Evolutionary conservation across 2,888 invertebrate species (phyloP), one percentile per base, ranked within the genome.

Genomic region (Eugnorisma glareosa): DNA sequence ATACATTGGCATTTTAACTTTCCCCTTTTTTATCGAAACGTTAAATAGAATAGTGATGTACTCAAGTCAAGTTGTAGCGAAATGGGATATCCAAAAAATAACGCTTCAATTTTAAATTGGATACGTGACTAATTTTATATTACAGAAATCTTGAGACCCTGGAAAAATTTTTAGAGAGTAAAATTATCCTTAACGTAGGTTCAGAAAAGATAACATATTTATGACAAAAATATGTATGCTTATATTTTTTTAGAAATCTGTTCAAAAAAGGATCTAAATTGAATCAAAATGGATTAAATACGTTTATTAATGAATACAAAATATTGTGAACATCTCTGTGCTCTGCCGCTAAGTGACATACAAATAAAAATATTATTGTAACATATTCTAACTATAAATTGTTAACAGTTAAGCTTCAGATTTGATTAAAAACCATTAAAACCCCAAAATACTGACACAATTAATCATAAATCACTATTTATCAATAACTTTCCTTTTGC

Each of bases 1-100:
- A 79, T 70, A 67, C 70, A 70, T 82, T 75, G 79, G 64, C 83
- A 83, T 83, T 84, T 86, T 75, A 71, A 75, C 86, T 79, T 83
- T 83, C 68, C 37, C 67, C 68, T 75, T 86, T 78, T 79, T 83
- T 83, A 83, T 86, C 59, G 71, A 57, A 82, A 83, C 75, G 73
- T 40, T 48, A 83, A 75, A 79, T 73, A 79, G 64, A 79, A 75
- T 86, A 84, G 84, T 84, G 84, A 69, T 73, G 84, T 79, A 37
- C 66, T 61, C 51, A 24, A 35, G 57, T 21, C 59, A 18, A 69
- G 51, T 74, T 24, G 7, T 51, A 31, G 18, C 13, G 8, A 74
- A 64, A 45, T 57, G 45, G 57, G 48, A 78, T 66, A 77, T 71
- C 48, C 67, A 57, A 77, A 77, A 77, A 57, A 43, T 59, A 69